A percentile compares a stretch with the other conserved stretches of the same genome.
Conservation (phyloP, 1,140 invertebrate genomes). For the Rhopalosiphum padi region DNA sequence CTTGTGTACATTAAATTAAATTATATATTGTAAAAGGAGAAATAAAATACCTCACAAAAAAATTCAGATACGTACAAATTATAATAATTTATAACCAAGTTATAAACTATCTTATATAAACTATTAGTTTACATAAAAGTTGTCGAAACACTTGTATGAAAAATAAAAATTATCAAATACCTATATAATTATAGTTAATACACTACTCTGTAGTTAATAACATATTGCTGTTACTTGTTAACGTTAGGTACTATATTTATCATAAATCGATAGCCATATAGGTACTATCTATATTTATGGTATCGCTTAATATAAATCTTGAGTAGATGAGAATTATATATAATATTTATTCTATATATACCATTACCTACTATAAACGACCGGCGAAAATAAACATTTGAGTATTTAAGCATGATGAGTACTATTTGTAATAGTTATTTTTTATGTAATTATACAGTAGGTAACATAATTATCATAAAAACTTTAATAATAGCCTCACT, state of each 20-base stretch:
- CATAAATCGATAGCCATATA: neutral
- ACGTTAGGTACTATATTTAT: neutral
- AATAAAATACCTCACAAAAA: neutral
- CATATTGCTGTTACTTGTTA: neutral
- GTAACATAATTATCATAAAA: neutral
- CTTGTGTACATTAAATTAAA: neutral
- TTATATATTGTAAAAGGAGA: neutral
- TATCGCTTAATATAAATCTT: neutral
- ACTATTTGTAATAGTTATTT: neutral
- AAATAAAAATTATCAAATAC: neutral
- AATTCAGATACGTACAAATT: neutral
- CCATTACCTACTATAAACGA: neutral
- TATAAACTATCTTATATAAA: neutral
- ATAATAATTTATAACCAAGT: neutral
- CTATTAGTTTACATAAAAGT: constrained; percentile 24
- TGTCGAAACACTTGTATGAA: neutral
- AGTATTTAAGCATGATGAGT: neutral
- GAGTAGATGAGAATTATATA: neutral
- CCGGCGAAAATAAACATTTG: neutral
- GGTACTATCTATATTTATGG: neutral
- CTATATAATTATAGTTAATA: neutral
- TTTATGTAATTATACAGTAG: neutral
- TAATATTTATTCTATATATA: neutral
- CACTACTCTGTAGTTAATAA: neutral
- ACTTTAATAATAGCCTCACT: neutral